Evolutionary conservation across 2,797 vertebrate species (phyloP).

Genomic region (Phoeniculus purpureus): DNA sequence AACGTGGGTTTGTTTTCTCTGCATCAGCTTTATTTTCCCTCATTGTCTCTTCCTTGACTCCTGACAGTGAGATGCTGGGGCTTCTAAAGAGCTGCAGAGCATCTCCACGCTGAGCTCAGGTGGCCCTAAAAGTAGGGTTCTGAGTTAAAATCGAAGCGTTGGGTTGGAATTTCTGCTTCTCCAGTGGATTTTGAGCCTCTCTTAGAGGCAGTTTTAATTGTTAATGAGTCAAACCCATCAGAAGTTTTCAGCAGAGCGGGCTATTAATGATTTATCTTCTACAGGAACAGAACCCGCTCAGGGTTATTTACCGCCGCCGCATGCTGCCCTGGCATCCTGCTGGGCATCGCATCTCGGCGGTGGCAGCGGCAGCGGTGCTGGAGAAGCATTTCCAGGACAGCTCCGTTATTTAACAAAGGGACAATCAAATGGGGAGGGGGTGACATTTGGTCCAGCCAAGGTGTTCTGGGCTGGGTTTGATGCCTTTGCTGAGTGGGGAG

Average conservation of each 20-base stretch:
- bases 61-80: not conserved
- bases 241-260: conserved; percentile 38
- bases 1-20: not conserved
- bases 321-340: conserved; percentile 51
- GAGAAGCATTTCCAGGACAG: not conserved
- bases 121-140: not conserved
- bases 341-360: conserved; percentile 37
- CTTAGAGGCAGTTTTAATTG: conserved; percentile 17
- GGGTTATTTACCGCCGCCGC: conserved; percentile 26
- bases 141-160: not conserved
- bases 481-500: not conserved
- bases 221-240: conserved; percentile 49
- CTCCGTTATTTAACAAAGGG: conserved; percentile 45
- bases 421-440: not conserved
- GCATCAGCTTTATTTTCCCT: not conserved
- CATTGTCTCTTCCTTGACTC: not conserved
- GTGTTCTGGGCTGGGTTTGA: not conserved
- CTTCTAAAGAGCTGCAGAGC: not conserved
- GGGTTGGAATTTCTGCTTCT: not conserved
- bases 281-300: conserved; percentile 42
- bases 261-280: conserved; percentile 67
- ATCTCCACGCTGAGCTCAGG: not conserved
- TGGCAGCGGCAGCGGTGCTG: not conserved
- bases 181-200: not conserved
- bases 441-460: conserved; percentile 21